phyloP scores from a whole-genome alignment of 2,888 invertebrate genomes.

The Phorcus lineatus region DNA sequence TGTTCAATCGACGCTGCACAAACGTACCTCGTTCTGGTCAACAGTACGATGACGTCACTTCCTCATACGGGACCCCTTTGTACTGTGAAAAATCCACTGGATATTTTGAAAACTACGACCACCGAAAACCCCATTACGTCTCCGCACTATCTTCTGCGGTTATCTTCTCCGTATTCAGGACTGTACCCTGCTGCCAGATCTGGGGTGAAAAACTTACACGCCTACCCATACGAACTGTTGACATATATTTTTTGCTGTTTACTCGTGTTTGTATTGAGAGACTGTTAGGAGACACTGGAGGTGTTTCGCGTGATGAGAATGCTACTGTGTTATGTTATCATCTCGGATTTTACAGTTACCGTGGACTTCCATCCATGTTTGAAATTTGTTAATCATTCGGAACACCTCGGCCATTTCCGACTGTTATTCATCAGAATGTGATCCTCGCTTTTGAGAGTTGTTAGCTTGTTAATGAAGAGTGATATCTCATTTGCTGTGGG shows the following conservation, averaged over 20 bases:
- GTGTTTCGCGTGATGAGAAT: neutral
- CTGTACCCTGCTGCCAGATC: neutral
- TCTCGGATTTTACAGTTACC: neutral
- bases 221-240: neutral
- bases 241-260: neutral
- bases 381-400: neutral
- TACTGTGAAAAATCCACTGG: slow-evolving; percentile 42
- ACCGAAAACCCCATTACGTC: slow-evolving; percentile 2
- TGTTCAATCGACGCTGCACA: slow-evolving; percentile 63
- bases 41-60: slow-evolving; percentile 46
- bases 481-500: too few species aligned
- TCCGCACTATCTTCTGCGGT: slow-evolving; percentile 17
- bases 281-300: neutral
- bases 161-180: neutral
- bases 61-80: slow-evolving; percentile 42
- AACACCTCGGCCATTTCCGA: neutral
- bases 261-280: neutral
- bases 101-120: slow-evolving; percentile 42
- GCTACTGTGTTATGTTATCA: too few species aligned
- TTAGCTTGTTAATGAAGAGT: too few species aligned
- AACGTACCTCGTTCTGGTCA: slow-evolving; percentile 58
- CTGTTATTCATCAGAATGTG: too few species aligned
- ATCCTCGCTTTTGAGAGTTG: too few species aligned
- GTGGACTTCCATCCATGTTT: neutral
- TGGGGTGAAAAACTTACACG: neutral